Evolutionary conservation across 2,113 vertebrate genomes (phyloP).

Genomic region (Brachyhypopomus gauderio): DNA sequence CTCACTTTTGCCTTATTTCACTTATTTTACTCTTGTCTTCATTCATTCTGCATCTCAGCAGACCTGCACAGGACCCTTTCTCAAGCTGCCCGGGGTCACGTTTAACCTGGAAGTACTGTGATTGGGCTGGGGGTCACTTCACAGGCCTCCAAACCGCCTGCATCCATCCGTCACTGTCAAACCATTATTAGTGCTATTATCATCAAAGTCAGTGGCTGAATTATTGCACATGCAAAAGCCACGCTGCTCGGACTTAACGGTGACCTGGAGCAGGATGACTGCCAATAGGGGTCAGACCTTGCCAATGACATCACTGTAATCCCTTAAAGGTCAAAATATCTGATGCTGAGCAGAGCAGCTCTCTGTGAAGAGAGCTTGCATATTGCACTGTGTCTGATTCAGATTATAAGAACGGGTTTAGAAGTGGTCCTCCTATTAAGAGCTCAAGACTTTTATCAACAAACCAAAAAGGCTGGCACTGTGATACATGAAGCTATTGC

Average conservation of each 20-base stretch:
- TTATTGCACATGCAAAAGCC: constrained; percentile 57
- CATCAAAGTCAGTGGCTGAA: constrained; percentile 63
- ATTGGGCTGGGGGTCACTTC: constrained; percentile 74
- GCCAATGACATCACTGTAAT: constrained; percentile 59
- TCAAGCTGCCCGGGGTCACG: constrained; percentile 65
- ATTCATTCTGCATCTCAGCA: constrained; percentile 59
- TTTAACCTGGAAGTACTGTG: constrained; percentile 78
- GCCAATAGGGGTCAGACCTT: constrained; percentile 56
- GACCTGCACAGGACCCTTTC: constrained; percentile 64
- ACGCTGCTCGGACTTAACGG: constrained; percentile 44
- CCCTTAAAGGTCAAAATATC: constrained; percentile 53
- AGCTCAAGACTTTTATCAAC: background rate
- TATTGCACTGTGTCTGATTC: constrained; percentile 26
- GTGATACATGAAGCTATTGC: background rate
- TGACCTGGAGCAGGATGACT: constrained; percentile 56
- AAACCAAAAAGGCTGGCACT: background rate
- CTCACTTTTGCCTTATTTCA: constrained; percentile 32
- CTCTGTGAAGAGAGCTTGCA: constrained; percentile 36
- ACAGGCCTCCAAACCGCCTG: constrained; percentile 62
- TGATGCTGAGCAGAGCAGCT: constrained; percentile 46
- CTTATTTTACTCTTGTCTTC: constrained; percentile 38
- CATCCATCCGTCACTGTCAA: constrained; percentile 75
- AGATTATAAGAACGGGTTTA: background rate
- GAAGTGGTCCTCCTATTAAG: background rate
- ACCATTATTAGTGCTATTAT: constrained; percentile 66